phyloP scores from a whole-genome alignment of 92 coral and sea anemone genomes.

The Epizoanthus stellaris region DNA sequence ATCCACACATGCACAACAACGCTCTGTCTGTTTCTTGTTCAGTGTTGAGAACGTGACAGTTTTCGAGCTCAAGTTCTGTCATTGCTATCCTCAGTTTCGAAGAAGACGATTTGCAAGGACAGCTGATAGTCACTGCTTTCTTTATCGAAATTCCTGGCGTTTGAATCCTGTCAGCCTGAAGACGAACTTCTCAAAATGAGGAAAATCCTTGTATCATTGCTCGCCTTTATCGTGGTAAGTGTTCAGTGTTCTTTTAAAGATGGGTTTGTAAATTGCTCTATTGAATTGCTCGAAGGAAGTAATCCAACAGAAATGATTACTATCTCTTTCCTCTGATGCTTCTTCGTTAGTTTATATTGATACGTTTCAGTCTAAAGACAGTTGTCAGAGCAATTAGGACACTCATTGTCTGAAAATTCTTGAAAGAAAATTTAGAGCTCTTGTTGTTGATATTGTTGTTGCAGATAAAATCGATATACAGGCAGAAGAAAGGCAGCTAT shows the following conservation, averaged over 20 bases:
- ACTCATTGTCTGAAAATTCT: constrained; percentile 3
- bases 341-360: not conserved
- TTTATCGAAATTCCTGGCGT: not conserved
- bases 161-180: not conserved
- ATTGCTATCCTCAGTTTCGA: not conserved
- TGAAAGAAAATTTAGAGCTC: not conserved
- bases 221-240: constrained; percentile 27
- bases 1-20: constrained; percentile 10
- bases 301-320: not conserved
- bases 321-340: not conserved
- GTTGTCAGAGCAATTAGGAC: constrained; percentile 14
- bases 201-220: not conserved
- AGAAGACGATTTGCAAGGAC: not conserved
- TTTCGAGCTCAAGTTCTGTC: not conserved
- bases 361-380: not conserved
- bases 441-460: too few relatives aligned
- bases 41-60: not conserved
- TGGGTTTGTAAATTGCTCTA: not conserved
- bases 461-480: too few relatives aligned
- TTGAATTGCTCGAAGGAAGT: not conserved
- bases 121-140: not conserved
- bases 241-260: not conserved
- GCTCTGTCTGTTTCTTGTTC: constrained; percentile 8
- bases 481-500: too few relatives aligned
- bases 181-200: constrained; percentile 9